A percentile compares a stretch with the other conserved stretches of the same genome.
These are phyloP conservation scores for Sebastes alutus DNA, from an alignment of 2,797 vertebrate species.

Conservation along the genomic window DNA sequence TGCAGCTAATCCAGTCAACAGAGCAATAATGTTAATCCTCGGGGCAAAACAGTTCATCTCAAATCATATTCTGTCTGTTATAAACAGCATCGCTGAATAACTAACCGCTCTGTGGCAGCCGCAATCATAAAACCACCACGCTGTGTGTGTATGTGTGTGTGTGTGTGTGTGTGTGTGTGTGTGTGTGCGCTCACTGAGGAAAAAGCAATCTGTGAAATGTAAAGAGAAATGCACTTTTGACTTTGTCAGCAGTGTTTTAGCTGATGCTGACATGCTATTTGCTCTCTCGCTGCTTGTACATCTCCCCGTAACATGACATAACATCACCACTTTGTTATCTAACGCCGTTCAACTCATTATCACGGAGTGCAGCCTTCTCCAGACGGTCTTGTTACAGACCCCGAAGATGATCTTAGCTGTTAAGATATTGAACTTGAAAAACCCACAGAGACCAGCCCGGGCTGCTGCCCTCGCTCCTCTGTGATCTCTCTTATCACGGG, in stretches of 20 bases:
- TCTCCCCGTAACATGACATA: not conserved
- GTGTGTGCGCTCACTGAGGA: not conserved
- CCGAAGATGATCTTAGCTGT: constrained; percentile 15
- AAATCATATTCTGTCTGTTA: constrained; percentile 26
- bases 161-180: not conserved
- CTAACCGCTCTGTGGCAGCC: constrained; percentile 11
- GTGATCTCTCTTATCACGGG: constrained; percentile 27
- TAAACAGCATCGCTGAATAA: constrained; percentile 28
- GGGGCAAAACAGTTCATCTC: constrained; percentile 52
- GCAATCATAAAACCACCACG: not conserved
- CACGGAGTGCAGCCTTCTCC: not conserved
- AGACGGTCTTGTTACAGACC: not conserved
- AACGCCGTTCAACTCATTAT: not conserved
- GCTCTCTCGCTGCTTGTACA: not conserved
- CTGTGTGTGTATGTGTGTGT: not conserved
- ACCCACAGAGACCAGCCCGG: not conserved
- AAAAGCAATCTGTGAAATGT: constrained; percentile 23
- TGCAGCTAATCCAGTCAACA: constrained; percentile 58
- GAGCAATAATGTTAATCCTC: constrained; percentile 56
- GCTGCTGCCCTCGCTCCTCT: constrained; percentile 15
- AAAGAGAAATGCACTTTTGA: constrained; percentile 11
- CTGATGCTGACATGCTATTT: not conserved
- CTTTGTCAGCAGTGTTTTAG: constrained; percentile 23
- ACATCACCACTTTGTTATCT: not conserved
- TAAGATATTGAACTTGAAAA: constrained; percentile 7